These are phyloP conservation scores for Nephila pilipes DNA, from an alignment of 1,140 invertebrate genomes.

Conservation along the genomic window DNA sequence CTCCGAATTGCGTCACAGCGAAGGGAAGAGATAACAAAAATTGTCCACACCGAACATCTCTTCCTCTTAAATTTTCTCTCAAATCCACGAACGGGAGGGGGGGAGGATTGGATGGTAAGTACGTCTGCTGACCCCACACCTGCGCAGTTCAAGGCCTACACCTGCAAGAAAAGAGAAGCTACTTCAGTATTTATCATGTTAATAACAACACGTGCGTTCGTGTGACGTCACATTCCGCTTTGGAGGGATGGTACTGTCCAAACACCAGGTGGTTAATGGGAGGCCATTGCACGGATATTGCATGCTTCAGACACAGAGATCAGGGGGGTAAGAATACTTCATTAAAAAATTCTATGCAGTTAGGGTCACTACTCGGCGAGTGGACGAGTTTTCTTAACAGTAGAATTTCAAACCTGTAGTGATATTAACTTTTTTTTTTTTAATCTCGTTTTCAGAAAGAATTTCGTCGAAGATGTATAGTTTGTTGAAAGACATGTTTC, in stretches of 20 bases:
- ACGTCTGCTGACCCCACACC: slow-evolving; percentile 62
- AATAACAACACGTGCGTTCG: slow-evolving; percentile 70
- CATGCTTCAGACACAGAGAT: not conserved
- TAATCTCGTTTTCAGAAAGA: too few relatives aligned
- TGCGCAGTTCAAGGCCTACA: slow-evolving; percentile 70
- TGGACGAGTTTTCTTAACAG: not conserved
- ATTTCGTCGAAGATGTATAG: too few relatives aligned
- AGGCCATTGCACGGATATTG: slow-evolving; percentile 45
- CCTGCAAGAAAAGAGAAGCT: slow-evolving; percentile 54
- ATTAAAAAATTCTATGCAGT: slow-evolving; percentile 20
- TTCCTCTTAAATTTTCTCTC: slow-evolving; percentile 43
- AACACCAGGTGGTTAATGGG: slow-evolving; percentile 70
- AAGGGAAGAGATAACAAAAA: not conserved
- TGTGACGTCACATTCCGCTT: slow-evolving; percentile 39
- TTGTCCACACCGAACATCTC: not conserved
- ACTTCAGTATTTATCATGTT: slow-evolving; percentile 60
- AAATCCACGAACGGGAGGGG: not conserved
- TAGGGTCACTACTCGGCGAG: not conserved
- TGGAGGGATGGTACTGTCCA: slow-evolving; percentile 41
- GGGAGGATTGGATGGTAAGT: not conserved
- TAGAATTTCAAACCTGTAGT: too few relatives aligned
- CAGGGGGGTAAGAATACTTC: slow-evolving; percentile 10
- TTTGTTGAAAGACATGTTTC: too few relatives aligned
- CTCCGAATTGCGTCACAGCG: not conserved
- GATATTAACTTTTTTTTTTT: too few relatives aligned